Base-by-base conservation (phyloP, 1,140 invertebrate genomes). In the Sinella curviseta region DNA sequence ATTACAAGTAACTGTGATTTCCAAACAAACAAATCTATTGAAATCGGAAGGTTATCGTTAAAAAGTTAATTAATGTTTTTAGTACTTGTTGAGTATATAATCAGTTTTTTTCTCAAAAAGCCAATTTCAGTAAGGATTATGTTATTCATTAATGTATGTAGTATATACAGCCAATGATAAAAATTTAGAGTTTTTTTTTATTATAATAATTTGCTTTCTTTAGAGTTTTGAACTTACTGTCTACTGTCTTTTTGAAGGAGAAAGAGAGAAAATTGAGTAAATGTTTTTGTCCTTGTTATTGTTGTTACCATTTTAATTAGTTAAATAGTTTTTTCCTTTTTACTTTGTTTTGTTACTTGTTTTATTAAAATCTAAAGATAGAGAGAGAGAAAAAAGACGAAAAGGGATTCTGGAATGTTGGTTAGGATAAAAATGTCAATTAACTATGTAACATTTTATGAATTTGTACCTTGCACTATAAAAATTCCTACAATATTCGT, bases 221-320 rank as follows among this genome's bases (percentile, higher is more conserved):
- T 77, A 35, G 16, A 36, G 39, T 33, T 76, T 76, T 76, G 16
- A 39, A 76, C 74, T 76, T 48, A 76, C 33, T 24, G 30, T 3
- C 55, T 57, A 54, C 54, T 34, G 31, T 77, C 76, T 55, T 77
- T 74, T 57, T 77, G 26, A 77, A 33, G 48, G 74, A 48, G 26
- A 33, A 48, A 76, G 33, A 39, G 74, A 39, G 16, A 28, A 77
- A 55, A 76, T 76, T 76, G 48, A 76, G 74, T 76, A 76, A 48
- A 30, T 33, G 16, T 74, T 74, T 20, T 74, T 34, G 26, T 74
- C 17, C 12, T 17, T 74, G 73, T 74, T 34, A 74, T 74, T 74
- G 16, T 33, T 34, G 57, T 65, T 65, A 65, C 57, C 14, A 12
- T 26, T 14, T 65, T n/a, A 12, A 26, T 26, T 14, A 26, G 26